A percentile compares a stretch with the other conserved stretches of the same genome.
Evolutionary conservation across 2,888 invertebrate species (phyloP).

Genomic region (Bembecia ichneumoniformis): DNA sequence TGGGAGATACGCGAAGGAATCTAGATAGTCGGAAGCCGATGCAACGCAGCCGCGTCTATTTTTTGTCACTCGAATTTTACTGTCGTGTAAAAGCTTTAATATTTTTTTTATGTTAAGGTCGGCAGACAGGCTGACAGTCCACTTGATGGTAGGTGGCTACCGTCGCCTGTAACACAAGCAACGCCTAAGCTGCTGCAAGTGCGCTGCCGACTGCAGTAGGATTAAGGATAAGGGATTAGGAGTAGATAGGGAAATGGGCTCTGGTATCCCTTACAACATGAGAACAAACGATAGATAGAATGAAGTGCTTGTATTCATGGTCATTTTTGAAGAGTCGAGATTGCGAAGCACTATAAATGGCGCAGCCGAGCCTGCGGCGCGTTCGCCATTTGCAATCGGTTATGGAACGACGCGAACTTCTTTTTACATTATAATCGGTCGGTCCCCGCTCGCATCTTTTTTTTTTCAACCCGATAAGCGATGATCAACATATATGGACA

Average conservation of each 20-base stretch:
- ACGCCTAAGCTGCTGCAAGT: no score
- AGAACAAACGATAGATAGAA: slow-evolving; percentile 43
- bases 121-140: no score
- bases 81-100: slow-evolving; percentile 34
- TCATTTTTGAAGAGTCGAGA: slow-evolving; percentile 63
- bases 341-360: slow-evolving; percentile 66
- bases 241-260: no score
- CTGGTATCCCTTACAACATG: slow-evolving; percentile 38
- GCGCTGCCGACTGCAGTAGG: no score
- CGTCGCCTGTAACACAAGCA: no score
- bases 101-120: no score
- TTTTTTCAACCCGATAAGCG: slow-evolving; percentile 38
- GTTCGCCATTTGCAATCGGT: slow-evolving; percentile 70
- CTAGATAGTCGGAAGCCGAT: slow-evolving; percentile 28
- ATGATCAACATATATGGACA: slow-evolving; percentile 36
- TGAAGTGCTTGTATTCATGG: slow-evolving; percentile 36
- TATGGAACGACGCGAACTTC: slow-evolving; percentile 67
- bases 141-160: no score
- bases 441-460: slow-evolving; percentile 53
- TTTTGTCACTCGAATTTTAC: slow-evolving; percentile 34
- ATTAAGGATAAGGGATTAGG: no score
- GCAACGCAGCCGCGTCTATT: slow-evolving; percentile 18
- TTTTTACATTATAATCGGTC: slow-evolving; percentile 69
- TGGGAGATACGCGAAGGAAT: slow-evolving; percentile 45
- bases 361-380: slow-evolving; percentile 55